Conservation (phyloP, 2,797 vertebrate species). For the Pseudochaenichthys georgianus region DNA sequence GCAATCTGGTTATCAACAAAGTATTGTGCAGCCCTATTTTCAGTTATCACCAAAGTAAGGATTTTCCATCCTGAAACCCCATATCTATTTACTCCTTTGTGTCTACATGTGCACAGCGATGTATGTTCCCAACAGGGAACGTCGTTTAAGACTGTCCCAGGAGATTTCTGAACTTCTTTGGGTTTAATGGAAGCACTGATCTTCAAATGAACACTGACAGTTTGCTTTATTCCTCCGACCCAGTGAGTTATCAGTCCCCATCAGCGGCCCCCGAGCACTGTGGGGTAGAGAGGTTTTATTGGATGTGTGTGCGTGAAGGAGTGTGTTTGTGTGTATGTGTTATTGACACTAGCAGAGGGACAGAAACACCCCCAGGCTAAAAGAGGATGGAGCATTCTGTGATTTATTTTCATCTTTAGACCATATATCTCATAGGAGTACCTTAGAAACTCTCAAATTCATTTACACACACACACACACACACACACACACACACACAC, state of each 20-base stretch:
- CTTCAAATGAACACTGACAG: constrained; percentile 62
- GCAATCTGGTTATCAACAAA: no score
- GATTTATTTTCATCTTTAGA: constrained; percentile 64
- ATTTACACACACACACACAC: constrained; percentile 37
- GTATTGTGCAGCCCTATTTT: no score
- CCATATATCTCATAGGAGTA: constrained; percentile 43
- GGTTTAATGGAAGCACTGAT: constrained; percentile 34
- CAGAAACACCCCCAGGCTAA: constrained; percentile 71
- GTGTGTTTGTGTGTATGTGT: constrained; percentile 24
- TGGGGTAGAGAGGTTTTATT: constrained; percentile 41
- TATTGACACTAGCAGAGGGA: constrained; percentile 71
- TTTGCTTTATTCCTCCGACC: constrained; percentile 53
- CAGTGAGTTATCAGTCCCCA: constrained; percentile 70
- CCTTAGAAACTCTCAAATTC: constrained; percentile 40
- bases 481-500: constrained; percentile 21
- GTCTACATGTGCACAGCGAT: not conserved
- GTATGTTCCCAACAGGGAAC: not conserved
- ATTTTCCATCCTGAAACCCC: not conserved
- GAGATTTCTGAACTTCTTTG: constrained; percentile 30
- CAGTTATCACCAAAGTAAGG: not conserved
- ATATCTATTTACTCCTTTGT: not conserved
- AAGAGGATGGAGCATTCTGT: constrained; percentile 46
- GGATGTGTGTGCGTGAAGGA: constrained; percentile 19
- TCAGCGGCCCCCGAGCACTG: constrained; percentile 54
- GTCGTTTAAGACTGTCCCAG: constrained; percentile 17